Base-by-base conservation (phyloP, 2,797 vertebrate species). In the Tauraco hartlaubi region DNA sequence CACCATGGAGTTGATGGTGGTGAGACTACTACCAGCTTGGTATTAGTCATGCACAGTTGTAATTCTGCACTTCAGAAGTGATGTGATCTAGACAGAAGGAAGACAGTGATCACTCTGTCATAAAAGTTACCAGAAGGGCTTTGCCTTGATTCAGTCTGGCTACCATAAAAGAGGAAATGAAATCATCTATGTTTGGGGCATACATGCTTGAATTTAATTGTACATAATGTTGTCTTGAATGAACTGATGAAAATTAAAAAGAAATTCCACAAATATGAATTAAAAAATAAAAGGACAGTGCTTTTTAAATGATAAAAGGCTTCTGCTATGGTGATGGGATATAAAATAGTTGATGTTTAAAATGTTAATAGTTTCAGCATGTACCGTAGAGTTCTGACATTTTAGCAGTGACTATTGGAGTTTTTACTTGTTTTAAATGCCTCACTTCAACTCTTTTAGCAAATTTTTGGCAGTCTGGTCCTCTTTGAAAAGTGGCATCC, bases 301-400 rank as follows among this genome's bases (percentile, higher is more conserved):
- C 26, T 19, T 91, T 83, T 82, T 77, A 62, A 85, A 82, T 75
- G 4, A 79, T 76, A 67, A 87, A 92, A 55, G 25, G 18, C 59
- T 95, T 85, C 4, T 31, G 2, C 51, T 76, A 2, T 15, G 37
- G 8, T 41, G n/a, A 46, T 92, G 41, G 64, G 86, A 74, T 82
- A 86, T 22, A 55, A 75, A 73, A 56, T 63, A 78, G 35, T 69
- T 88, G 78, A 78, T 56, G 82, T 96, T 96, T 92, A 29, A 91
- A 85, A 93, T 67, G 37, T 90, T 85, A 73, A 54, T 89, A 92
- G 19, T 80, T 94, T 89, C 85, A 55, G 33, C 48, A 62, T 81
- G 83, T 89, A 49, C 59, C 48, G 35, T 22, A 39, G 61, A 94
- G 17, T 92, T 96, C 86, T 96, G 93, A 96, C 56, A 91, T 84